A percentile compares a stretch with the other conserved stretches of the same genome.
phyloP scores from a whole-genome alignment of 1,140 invertebrate species.

The Pseudomyrmex flavicornis region DNA sequence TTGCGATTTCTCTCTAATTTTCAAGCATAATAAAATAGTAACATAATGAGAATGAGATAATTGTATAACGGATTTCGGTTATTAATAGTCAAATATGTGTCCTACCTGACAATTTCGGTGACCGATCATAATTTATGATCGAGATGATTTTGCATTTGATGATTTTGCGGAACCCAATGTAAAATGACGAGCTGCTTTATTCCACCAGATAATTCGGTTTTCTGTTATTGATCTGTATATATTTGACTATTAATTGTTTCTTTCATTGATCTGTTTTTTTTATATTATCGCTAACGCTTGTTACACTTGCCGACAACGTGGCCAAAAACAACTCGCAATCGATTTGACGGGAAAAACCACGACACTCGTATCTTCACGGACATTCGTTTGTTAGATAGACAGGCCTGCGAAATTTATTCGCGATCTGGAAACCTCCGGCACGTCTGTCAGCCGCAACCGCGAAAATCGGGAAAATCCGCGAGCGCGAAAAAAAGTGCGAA shows the following conservation, averaged over 20 bases:
- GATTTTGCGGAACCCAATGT: background rate
- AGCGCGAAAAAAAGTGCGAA: constrained; percentile 20
- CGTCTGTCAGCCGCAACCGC: constrained; percentile 21
- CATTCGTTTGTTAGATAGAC: constrained; percentile 26
- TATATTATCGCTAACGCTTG: no score
- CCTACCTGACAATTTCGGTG: constrained; percentile 25
- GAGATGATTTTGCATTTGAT: background rate
- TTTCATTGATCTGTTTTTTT: no score
- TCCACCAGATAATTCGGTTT: background rate
- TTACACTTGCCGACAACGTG: background rate
- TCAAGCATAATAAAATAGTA: no score
- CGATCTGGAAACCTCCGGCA: constrained; percentile 5
- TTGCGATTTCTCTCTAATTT: no score
- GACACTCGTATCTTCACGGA: background rate
- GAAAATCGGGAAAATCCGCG: constrained; percentile 39
- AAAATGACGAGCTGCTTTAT: constrained; percentile 19
- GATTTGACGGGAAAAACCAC: constrained; percentile 6
- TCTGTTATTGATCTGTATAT: background rate
- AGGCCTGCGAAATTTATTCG: constrained; percentile 24
- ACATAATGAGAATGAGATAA: no score
- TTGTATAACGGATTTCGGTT: background rate
- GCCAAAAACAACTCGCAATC: background rate
- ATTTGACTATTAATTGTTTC: background rate
- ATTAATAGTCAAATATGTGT: background rate
- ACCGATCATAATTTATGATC: no score